Base-by-base conservation (phyloP, 2,797 vertebrate genomes). In the Tragelaphus oryx region DNA sequence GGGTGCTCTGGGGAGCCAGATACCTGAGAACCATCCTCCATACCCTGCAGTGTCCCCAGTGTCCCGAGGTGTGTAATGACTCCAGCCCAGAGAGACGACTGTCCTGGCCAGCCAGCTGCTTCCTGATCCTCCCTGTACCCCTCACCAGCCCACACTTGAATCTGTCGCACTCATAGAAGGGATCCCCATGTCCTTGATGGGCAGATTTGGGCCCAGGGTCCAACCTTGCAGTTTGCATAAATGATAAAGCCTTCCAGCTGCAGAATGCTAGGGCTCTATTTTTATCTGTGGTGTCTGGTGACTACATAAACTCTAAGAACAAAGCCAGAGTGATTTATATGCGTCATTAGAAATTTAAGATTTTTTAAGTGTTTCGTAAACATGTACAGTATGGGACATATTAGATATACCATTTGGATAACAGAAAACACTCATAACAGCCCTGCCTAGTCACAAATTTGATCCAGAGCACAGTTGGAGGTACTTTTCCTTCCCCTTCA, bases 281-380 rank as follows among this genome's bases (percentile, higher is more conserved):
- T 97, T 97, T 92, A 95, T 94, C 84, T 84, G n/a, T 94, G 48
- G n/a, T 93, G 24, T 97, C 87, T 80, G 59, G 37, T 96, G 17
- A 65, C 46, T 81, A 5, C 4, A 13, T 26, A 71, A 96, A 96
- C 26, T 22, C 4, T 30, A 94, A 79, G 46, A 55, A 83, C 30
- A 91, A 96, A 54, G 52, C 81, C 52, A 17, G 52, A 91, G 16
- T 84, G 26, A 89, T 96, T 97, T 94, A 60, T 83, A 95, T 75
- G 71, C 79, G 20, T 26, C 78, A 94, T 55, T 80, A 96, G 91
- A 97, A 96, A 96, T 18, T 24, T 91, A 2, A 81, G 91, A 80
- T 65, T 87, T 68, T 96, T 82, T 85, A 74, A 91, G 81, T 30
- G 44, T 95, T 96, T 92, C 6, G 2, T 95, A 94, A 95, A 82